Evolutionary conservation across 2,888 invertebrate genomes (phyloP).

Genomic region (Sinohyriopsis cumingii): DNA sequence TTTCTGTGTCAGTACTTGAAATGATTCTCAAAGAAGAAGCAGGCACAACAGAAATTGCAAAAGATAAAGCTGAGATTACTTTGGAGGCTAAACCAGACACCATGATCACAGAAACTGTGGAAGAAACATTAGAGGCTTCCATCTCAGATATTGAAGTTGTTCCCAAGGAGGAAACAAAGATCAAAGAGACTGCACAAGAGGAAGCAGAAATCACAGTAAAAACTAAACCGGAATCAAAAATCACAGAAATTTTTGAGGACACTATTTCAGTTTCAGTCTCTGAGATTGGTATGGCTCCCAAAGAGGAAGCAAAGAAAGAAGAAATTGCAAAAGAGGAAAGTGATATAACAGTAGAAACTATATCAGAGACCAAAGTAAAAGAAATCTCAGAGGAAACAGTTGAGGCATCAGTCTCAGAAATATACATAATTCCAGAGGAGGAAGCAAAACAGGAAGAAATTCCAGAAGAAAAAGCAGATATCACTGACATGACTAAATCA

Average conservation of each 20-base stretch:
- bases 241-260: background rate
- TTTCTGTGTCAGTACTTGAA: too few species aligned
- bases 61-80: too few species aligned
- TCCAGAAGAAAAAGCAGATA: slow-evolving; percentile 3
- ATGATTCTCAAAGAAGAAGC: too few species aligned
- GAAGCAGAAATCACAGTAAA: background rate
- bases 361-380: background rate
- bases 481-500: slow-evolving; percentile 10
- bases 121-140: too few species aligned
- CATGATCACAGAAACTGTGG: too few species aligned
- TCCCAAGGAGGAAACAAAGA: background rate
- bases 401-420: background rate
- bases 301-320: slow-evolving; percentile 9
- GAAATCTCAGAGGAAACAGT: slow-evolving; percentile 11
- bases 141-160: background rate
- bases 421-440: slow-evolving; percentile 7
- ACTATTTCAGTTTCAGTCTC: too few species aligned
- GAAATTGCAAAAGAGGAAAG: slow-evolving; percentile 10
- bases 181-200: background rate
- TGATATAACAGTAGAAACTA: background rate
- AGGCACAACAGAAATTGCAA: too few species aligned
- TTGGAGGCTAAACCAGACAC: too few species aligned
- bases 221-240: background rate
- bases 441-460: slow-evolving; percentile 13
- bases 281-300: background rate